Evolutionary conservation across 2,888 invertebrate species (phyloP), one percentile per base, ranked within the genome.

Genomic region (Pachymerium ferrugineum): DNA sequence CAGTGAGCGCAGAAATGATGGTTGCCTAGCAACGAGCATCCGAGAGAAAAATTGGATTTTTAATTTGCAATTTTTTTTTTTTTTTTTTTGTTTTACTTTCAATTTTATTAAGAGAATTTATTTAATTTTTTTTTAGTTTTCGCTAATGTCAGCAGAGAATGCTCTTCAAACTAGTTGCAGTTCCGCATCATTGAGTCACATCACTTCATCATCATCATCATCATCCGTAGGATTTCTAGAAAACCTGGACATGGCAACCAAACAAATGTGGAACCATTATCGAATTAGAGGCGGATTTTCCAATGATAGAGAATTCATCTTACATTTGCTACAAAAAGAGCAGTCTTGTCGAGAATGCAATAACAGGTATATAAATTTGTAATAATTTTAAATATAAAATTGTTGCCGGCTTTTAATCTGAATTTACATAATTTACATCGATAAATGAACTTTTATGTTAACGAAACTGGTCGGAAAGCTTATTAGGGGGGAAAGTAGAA

Each of bases 251-350:
- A 25, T 68, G 3, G 73, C 73, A n/a, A 73, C 73, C 10, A 62
- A 38, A 31, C 73, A 73, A 68, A 62, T 73, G 14, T 73, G 73
- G 73, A 29, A 73, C 22, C 73, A 73, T 16, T 73, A 67, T 16
- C 62, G 62, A 33, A 67, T 25, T 19, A 31, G 73, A 67, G 73
- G 73, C 29, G 73, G 73, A 10, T 73, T 73, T 33, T 30, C 67
- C 19, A 67, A 62, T 33, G 73, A 73, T 16, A 1, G 68, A 12
- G 73, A 73, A n/a, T 73, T 73, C 28, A 67, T 73, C n/a, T 33
- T 73, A 5, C 73, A 73, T 25, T 33, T 73, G 8, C 25, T 73
- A 22, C 73, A 67, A 19, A 29, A 67, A 31, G 73, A 73, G 33
- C 73, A 73, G 33, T 28, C 67, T 1, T 73, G 73, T 38, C 29